phyloP scores from a whole-genome alignment of 1,140 invertebrate species.

The Drosophila littoralis region DNA sequence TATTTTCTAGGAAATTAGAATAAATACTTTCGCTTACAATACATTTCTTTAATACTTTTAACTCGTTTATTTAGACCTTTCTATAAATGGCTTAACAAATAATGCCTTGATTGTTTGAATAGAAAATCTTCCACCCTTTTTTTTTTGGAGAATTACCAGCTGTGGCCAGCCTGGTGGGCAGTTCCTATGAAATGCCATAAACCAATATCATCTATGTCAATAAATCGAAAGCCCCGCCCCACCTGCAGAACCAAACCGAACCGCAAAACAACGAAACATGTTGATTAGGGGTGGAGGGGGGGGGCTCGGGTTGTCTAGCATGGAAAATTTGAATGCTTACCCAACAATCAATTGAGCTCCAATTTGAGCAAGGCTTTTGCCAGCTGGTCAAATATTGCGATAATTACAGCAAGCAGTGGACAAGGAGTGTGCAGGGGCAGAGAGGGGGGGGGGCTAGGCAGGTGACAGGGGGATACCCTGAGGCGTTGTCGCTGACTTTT shows the following conservation, averaged over 20 bases:
- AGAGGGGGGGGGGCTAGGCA: too few species aligned
- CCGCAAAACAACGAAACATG: background rate
- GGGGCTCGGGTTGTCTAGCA: constrained; percentile 18
- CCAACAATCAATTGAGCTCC: constrained; percentile 53
- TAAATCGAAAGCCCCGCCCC: background rate
- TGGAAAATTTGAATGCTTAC: constrained; percentile 58
- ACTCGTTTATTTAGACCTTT: background rate
- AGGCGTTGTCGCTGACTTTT: constrained; percentile 33
- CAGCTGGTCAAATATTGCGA: constrained; percentile 62
- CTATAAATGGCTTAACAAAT: constrained; percentile 1
- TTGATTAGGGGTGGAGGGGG: background rate
- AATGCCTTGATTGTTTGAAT: constrained; percentile 10
- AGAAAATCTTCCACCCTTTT: background rate
- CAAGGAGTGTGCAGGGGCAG: too few species aligned
- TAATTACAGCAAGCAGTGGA: constrained; percentile 8
- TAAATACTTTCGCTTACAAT: background rate
- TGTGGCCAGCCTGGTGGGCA: constrained; percentile 6
- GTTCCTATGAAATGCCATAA: constrained; percentile 23
- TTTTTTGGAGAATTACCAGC: constrained; percentile 4
- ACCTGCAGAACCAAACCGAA: constrained; percentile 17
- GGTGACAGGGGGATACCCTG: constrained; percentile 8
- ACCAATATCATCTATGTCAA: constrained; percentile 24
- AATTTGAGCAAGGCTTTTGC: constrained; percentile 31
- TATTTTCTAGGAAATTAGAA: background rate
- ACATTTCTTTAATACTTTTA: background rate